These are phyloP conservation scores for Drosophila bifasciata DNA, from an alignment of 1,140 invertebrate species.

Conservation along the genomic window DNA sequence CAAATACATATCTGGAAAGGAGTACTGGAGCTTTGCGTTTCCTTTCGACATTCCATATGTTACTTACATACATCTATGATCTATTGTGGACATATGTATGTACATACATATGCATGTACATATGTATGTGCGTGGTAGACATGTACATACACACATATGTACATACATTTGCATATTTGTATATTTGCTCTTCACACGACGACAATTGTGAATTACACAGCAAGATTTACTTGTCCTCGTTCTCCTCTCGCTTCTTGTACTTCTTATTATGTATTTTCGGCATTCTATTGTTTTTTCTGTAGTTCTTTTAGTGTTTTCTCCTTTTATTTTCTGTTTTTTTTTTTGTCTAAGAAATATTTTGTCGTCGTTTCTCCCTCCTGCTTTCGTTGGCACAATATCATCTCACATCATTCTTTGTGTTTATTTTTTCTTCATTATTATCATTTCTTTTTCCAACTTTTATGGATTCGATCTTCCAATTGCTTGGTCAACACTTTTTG, in stretches of 20 bases:
- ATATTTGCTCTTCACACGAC: conserved; percentile 73
- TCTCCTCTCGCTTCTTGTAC: neutral
- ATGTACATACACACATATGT: conserved; percentile 15
- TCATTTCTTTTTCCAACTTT: conserved; percentile 5
- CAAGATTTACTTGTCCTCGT: conserved; percentile 20
- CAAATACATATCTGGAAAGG: no score
- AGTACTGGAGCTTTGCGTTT: no score
- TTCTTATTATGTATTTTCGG: conserved; percentile 11
- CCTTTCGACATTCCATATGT: no score
- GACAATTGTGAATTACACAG: conserved; percentile 66
- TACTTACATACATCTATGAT: no score
- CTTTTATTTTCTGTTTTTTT: conserved; percentile 20
- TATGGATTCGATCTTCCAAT: neutral
- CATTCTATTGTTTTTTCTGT: conserved; percentile 37
- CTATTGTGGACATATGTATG: neutral
- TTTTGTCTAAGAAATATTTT: neutral
- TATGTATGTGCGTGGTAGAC: neutral
- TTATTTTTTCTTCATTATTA: conserved; percentile 14
- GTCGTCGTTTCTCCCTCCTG: neutral
- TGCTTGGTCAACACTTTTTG: conserved; percentile 29
- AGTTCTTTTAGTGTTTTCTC: conserved; percentile 11
- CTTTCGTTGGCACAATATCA: conserved; percentile 42
- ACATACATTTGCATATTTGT: conserved; percentile 1
- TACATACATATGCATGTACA: conserved; percentile 14
- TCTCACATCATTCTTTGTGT: conserved; percentile 17